Evolutionary conservation across 2,113 vertebrate species (phyloP), one percentile per base, ranked within the genome.

Genomic region (Chloebia gouldiae): DNA sequence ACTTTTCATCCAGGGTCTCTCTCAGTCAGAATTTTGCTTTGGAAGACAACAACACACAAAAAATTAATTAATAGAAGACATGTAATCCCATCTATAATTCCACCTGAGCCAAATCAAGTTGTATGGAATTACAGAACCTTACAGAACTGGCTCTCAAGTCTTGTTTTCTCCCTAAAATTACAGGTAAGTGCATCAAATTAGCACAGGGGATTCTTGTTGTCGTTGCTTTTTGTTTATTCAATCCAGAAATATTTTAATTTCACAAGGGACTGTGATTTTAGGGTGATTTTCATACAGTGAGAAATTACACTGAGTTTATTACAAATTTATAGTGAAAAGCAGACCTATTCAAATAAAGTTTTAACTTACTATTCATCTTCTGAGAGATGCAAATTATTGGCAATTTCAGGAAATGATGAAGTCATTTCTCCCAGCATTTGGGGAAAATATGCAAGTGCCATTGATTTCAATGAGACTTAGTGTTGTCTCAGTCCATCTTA

Each of bases 191-290:
- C 18, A 54, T n/a, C 7, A 68, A 86, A 81, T 71, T 15, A 66
- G 4, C 12, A 19, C 0, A 3, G 42, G 6, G 6, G 1, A 4
- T 23, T 60, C 1, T 24, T 76, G 10, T n/a, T 75, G 4, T 5
- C 22, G 3, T 19, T 51, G 10, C 1, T 61, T 54, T 76, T 76
- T 72, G 4, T 50, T 89, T 59, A 47, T 21, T 49, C 23, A 47
- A 47, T 15, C 10, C 14, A 49, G 39, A 73, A 83, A 54, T 66
- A 47, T 9, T n/a, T 65, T 23, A 42, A 39, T 78, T 92, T 84
- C 70, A 3, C 10, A 70, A 93, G 4, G 2, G 9, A 39, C 2
- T 12, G 11, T 51, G n/a, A 54, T 78, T 81, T 86, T 10, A 4
- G 17, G 54, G 24, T 25, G 16, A 47, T 86, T 88, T 84, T 83